A percentile compares a stretch with the other conserved stretches of the same genome.
Evolutionary conservation across 2,888 invertebrate genomes (phyloP).

Genomic region (Stenichneumon culpator): DNA sequence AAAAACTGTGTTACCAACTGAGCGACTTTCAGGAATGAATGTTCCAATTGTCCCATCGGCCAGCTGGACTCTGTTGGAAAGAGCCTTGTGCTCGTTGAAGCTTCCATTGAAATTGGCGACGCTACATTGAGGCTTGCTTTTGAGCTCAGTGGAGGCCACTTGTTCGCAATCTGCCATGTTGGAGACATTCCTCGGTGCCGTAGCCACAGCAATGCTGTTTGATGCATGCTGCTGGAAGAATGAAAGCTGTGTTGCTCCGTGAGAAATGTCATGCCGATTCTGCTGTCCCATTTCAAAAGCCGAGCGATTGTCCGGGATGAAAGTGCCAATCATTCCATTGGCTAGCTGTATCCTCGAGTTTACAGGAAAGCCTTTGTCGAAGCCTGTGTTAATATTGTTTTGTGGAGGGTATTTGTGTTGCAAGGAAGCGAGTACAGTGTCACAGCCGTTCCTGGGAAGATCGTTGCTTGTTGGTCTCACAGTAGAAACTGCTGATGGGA

Average conservation of each 20-base stretch:
- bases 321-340: background rate
- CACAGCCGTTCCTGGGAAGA: background rate
- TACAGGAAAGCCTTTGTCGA: background rate
- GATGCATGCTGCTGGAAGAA: conserved; percentile 17
- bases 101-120: background rate
- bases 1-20: conserved; percentile 8
- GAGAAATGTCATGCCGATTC: background rate
- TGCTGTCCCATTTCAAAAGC: background rate
- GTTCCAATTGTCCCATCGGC: conserved; percentile 57
- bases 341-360: background rate
- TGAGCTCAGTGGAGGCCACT: background rate
- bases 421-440: background rate
- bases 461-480: background rate
- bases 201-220: background rate
- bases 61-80: conserved; percentile 50
- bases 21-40: conserved; percentile 43
- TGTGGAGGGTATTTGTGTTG: background rate
- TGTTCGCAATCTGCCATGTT: background rate
- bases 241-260: background rate
- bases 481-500: background rate
- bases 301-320: background rate
- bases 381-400: background rate
- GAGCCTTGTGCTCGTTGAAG: background rate
- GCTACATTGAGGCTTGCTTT: background rate
- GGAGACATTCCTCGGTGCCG: conserved; percentile 14